These are phyloP conservation scores for Bembecia ichneumoniformis DNA, from an alignment of 2,888 invertebrate species.

Conservation along the genomic window DNA sequence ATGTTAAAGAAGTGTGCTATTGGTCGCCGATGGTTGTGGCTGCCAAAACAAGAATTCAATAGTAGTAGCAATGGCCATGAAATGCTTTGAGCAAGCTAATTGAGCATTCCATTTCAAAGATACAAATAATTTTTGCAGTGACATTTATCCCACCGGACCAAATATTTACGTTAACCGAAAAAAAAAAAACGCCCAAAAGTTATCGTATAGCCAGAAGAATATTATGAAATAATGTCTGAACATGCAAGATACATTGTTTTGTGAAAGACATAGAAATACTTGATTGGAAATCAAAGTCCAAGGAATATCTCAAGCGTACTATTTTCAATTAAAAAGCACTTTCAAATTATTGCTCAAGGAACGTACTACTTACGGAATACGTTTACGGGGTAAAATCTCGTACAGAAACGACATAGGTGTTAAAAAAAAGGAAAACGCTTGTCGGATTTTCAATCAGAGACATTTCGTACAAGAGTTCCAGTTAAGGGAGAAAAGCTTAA, in stretches of 20 bases:
- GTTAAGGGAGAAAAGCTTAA: neutral
- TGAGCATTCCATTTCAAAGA: neutral
- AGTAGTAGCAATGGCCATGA: neutral
- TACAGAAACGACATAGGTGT: neutral
- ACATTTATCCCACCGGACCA: neutral
- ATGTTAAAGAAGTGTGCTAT: slow-evolving; percentile 2
- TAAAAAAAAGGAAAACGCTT: neutral
- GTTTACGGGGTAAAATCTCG: neutral
- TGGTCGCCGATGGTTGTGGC: slow-evolving; percentile 5
- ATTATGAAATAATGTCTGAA: neutral
- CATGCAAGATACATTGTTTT: neutral
- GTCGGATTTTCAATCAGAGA: neutral
- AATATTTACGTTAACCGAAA: neutral
- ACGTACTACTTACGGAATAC: neutral
- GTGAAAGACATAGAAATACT: neutral
- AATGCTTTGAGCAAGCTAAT: neutral
- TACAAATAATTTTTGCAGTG: neutral
- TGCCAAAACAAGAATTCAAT: slow-evolving; percentile 4
- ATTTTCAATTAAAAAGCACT: neutral
- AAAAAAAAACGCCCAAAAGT: neutral
- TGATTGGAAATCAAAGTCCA: neutral
- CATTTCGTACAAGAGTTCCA: neutral
- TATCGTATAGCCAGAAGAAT: neutral
- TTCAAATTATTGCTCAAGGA: neutral
- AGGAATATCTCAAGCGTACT: neutral